Conservation (phyloP, 2,888 invertebrate species). For the Apocheima hispidaria region DNA sequence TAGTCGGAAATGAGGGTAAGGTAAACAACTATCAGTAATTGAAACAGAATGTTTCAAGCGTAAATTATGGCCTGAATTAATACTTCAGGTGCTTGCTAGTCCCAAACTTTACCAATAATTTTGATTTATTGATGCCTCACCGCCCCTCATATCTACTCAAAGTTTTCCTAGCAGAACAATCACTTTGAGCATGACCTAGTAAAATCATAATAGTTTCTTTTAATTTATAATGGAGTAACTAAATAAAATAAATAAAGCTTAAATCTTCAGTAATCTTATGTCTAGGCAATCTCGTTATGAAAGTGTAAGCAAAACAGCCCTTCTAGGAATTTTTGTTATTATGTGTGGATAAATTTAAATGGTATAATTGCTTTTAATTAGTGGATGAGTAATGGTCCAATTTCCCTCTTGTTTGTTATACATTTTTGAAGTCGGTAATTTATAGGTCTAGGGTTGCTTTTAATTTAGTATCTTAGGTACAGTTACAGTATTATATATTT, state of each 20-base stretch:
- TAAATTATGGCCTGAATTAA: conserved; percentile 65
- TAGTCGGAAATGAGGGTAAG: conserved; percentile 35
- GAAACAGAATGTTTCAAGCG: conserved; percentile 62
- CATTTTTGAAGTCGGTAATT: conserved; percentile 30
- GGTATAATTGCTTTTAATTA: conserved; percentile 29
- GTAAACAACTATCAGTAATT: conserved; percentile 57
- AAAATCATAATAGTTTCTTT: too few relatives aligned
- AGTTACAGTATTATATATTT: conserved; percentile 1
- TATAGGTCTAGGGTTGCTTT: conserved; percentile 20
- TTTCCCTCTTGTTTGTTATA: conserved; percentile 27
- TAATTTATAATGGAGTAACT: not conserved
- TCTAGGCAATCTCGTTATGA: not conserved
- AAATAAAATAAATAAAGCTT: not conserved
- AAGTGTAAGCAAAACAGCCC: not conserved
- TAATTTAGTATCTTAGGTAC: conserved; percentile 21
- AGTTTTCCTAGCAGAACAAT: conserved; percentile 69
- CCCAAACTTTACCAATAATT: conserved; percentile 72
- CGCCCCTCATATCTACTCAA: conserved; percentile 63
- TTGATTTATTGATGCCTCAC: conserved; percentile 71
- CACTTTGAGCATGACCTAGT: conserved; percentile 43
- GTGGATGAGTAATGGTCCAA: conserved; percentile 26
- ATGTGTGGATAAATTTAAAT: conserved; percentile 10
- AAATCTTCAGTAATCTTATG: not conserved
- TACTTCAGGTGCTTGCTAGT: conserved; percentile 68
- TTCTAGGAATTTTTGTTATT: not conserved